Evolutionary conservation across 2,888 invertebrate species (phyloP).

Genomic region (Nesidiocoris tenuis): DNA sequence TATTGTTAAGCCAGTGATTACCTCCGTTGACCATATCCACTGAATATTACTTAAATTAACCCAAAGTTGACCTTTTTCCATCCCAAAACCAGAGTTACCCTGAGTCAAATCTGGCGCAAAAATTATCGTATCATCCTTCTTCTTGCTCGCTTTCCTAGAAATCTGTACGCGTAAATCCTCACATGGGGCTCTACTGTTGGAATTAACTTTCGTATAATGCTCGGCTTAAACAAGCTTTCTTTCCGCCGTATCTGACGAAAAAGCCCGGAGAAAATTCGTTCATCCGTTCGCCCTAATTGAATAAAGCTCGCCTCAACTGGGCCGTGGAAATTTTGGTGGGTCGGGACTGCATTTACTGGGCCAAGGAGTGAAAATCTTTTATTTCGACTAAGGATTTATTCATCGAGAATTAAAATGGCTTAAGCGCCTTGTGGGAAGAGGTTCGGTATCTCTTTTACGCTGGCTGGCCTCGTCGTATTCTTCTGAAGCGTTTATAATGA

Average conservation of each 20-base stretch:
- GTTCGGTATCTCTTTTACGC: not conserved
- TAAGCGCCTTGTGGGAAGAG: not conserved
- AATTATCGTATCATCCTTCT: too few species aligned
- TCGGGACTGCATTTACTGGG: not conserved
- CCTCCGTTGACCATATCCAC: too few species aligned
- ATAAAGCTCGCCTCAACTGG: not conserved
- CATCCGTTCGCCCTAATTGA: conserved; percentile 8
- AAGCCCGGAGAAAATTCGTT: not conserved
- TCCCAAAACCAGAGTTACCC: too few species aligned
- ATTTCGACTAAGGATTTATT: conserved; percentile 1
- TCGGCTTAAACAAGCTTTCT: too few species aligned
- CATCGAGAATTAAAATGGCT: conserved; percentile 15
- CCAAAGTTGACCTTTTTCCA: too few species aligned
- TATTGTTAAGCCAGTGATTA: too few species aligned
- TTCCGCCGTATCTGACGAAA: not conserved
- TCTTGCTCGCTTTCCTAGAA: too few species aligned
- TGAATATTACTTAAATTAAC: too few species aligned
- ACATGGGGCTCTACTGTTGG: too few species aligned
- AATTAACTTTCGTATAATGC: too few species aligned
- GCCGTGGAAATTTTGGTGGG: not conserved
- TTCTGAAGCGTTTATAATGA: not conserved
- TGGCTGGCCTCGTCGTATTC: not conserved
- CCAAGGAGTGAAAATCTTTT: not conserved
- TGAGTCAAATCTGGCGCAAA: too few species aligned
- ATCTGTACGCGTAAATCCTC: too few species aligned